Evolutionary conservation across 2,888 invertebrate genomes (phyloP), one percentile per base, ranked within the genome.

Genomic region (Carterocephalus palaemon): DNA sequence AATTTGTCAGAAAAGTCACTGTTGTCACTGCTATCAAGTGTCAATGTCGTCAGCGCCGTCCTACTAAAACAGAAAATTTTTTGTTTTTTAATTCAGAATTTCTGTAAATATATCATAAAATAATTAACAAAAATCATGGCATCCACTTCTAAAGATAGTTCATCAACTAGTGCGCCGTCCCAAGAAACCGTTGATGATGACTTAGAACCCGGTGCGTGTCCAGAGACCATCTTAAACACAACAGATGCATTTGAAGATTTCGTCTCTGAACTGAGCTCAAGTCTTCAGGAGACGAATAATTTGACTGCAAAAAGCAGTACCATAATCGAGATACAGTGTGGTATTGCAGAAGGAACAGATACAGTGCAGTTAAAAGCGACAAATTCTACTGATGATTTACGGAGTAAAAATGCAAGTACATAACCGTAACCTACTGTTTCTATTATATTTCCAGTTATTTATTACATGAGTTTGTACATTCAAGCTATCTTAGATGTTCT

Each of bases 171-270:
- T 42, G 53, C 57, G 10, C 61, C 33, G 22, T 49, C 48, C 6
- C 57, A 64, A 8, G 71, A 68, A 22, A 68, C 63, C 45, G 64
- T 65, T 5, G 52, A 72, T 6, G 67, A 69, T 51, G 78, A 76
- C 17, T 53, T 85, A 12, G 85, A 82, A 57, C 86, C 86, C 4
- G 86, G 86, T 2, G 84, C 84, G 17, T 86, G 85, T 53, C 63
- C 68, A 2, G 93, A 92, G 67, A 91, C 91, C 59, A 90, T 93
- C 70, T 78, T 94, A 24, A 90, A 93, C 38, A 90, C 92, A 1
- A 91, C 92, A 4, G 92, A 92, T 70, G 90, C 90, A 10, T 91
- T 91, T 58, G 92, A 92, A 54, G 92, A 92, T 57, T 90, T 92
- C 58, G 91, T 90, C 28, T 80, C 82, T 5, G 90, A 90, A 65